Base-by-base conservation (phyloP, 2,888 invertebrate genomes). In the Leuctra nigra region DNA sequence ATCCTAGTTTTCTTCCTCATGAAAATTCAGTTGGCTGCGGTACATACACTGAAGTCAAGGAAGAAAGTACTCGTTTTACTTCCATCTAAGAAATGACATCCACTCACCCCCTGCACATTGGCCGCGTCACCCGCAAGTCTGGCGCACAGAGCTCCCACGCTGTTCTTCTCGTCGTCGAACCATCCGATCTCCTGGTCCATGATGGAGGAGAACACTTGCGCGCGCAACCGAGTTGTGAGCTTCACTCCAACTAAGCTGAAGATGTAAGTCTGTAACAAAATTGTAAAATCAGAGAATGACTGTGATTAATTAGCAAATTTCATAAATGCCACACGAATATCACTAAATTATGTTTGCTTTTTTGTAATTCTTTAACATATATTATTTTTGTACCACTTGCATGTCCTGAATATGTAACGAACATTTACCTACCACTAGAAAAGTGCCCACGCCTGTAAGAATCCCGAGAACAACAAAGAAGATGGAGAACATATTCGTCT, bases 81-180 rank as follows among this genome's bases (percentile, higher is more conserved):
- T 53, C 48, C 41, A n/a, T n/a, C n/a, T n/a, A n/a, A n/a, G n/a
- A n/a, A n/a, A n/a, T n/a, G n/a, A n/a, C n/a, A n/a, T n/a, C n/a
- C n/a, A n/a, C 63, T 61, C 61, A 72, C 70, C 56, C 87, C 87
- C 68, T 87, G 86, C 0, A 87, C 83, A n/a, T 82, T 83, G 0
- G 86, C 81, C 1, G 86, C 85, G 65, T 87, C 87, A 0, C 85
- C 82, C 0, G 87, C 83, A 0, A 87, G 70, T 9, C 86, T 73
- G 0, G 84, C 78, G 64, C 86, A 83, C 0, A 87, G 68, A 0
- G 86, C 83, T 0, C 87, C 87, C 1, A 85, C 80, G 1, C 83
- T 83, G 66, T 88, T 86, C 9, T 68, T 64, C 0, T 82, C 74
- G 44, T 82, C 76, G 66, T 88, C 87, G 66, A 82, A 87, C 81